These are phyloP conservation scores for Polia nebulosa DNA, from an alignment of 2,888 invertebrate species.

Conservation along the genomic window DNA sequence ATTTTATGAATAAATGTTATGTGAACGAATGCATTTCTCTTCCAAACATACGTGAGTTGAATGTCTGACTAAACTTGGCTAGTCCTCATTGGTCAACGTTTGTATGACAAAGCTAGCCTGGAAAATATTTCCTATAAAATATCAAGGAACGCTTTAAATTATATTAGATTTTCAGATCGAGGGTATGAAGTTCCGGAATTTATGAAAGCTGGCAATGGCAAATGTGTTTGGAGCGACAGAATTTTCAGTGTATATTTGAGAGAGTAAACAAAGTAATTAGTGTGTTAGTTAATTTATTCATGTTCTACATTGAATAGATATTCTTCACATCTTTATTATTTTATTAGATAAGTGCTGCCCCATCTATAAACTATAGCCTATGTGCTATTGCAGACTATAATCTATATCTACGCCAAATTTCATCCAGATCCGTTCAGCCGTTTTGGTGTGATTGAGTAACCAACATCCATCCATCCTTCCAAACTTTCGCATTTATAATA, in stretches of 20 bases:
- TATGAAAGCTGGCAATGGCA: constrained; percentile 9
- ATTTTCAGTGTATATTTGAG: constrained; percentile 3
- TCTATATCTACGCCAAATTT: no score
- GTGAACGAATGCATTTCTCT: constrained; percentile 72
- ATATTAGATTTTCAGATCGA: constrained; percentile 53
- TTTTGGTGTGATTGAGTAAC: no score
- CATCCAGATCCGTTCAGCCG: no score
- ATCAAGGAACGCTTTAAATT: constrained; percentile 60
- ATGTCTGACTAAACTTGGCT: constrained; percentile 68
- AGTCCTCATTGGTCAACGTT: constrained; percentile 72
- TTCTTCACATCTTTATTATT: not conserved
- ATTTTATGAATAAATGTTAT: constrained; percentile 71
- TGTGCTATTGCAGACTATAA: no score
- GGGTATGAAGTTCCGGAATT: constrained; percentile 52
- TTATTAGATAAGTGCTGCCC: no score
- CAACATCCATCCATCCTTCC: no score
- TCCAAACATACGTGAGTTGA: constrained; percentile 73
- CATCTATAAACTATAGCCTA: no score
- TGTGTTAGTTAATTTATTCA: not conserved
- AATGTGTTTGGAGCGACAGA: constrained; percentile 3
- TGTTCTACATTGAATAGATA: not conserved
- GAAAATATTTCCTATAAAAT: constrained; percentile 72
- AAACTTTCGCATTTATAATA: no score
- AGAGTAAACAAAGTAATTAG: constrained; percentile 1
- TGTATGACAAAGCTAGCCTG: constrained; percentile 70